phyloP scores from a whole-genome alignment of 1,140 invertebrate genomes.

The Brevipalpus yothersi region DNA sequence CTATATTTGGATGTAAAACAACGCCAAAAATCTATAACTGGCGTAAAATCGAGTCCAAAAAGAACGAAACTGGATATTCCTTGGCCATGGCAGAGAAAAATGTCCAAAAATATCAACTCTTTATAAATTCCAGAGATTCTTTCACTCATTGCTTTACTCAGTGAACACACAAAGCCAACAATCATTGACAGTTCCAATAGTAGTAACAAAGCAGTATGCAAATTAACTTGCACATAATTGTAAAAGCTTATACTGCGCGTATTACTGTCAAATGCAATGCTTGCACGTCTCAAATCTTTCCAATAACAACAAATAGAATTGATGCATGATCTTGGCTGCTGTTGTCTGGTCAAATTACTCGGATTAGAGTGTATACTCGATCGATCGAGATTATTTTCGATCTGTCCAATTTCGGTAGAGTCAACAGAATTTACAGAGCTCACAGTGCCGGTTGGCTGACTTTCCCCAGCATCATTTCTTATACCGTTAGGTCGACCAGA shows the following conservation, averaged over 20 bases:
- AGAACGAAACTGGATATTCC: constrained; percentile 54
- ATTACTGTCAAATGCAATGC: neutral
- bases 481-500: too few species aligned
- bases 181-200: constrained; percentile 59
- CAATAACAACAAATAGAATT: neutral
- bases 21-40: constrained; percentile 25
- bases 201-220: constrained; percentile 58
- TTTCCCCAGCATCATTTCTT: too few species aligned
- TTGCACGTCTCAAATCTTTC: neutral
- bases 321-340: neutral
- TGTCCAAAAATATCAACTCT: constrained; percentile 68
- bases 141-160: constrained; percentile 61
- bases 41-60: constrained; percentile 49
- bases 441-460: too few species aligned
- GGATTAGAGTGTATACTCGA: too few species aligned
- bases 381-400: too few species aligned
- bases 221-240: constrained; percentile 35
- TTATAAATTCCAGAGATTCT: constrained; percentile 64
- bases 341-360: too few species aligned
- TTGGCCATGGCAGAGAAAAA: constrained; percentile 65
- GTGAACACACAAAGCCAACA: constrained; percentile 53
- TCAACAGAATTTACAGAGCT: too few species aligned
- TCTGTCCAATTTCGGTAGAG: too few species aligned
- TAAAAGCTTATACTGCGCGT: neutral
- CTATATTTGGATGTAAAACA: constrained; percentile 21